phyloP scores from a whole-genome alignment of 2,113 vertebrate species.

The Clarias macrocephalus region DNA sequence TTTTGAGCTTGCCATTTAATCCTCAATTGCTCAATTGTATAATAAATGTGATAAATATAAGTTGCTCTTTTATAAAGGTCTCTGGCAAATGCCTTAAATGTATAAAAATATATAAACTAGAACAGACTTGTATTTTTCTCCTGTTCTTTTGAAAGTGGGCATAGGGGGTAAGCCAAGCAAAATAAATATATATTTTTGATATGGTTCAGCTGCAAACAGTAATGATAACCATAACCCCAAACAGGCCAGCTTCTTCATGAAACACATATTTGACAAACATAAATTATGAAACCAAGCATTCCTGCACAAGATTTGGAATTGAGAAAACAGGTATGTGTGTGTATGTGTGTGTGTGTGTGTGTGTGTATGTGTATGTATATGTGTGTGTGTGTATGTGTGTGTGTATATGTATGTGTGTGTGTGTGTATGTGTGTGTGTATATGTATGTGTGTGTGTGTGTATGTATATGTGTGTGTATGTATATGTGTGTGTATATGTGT shows the following conservation, averaged over 20 bases:
- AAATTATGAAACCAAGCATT: background rate
- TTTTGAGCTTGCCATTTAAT: background rate
- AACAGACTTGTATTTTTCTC: background rate
- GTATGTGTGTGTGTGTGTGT: too few species aligned
- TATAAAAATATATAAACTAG: background rate
- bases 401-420: too few species aligned
- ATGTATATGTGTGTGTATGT: too few species aligned
- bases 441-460: too few species aligned
- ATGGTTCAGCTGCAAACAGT: constrained; percentile 21
- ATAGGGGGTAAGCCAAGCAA: background rate
- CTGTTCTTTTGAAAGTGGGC: background rate
- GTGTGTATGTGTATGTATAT: too few species aligned
- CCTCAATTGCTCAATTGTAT: background rate
- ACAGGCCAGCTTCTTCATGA: background rate
- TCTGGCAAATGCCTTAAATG: background rate
- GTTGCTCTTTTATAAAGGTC: background rate
- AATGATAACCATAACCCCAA: constrained; percentile 14
- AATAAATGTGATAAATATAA: background rate
- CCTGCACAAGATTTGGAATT: background rate
- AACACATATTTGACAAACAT: background rate
- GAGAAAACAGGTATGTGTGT: background rate
- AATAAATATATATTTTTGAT: background rate
- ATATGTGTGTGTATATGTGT: too few species aligned
- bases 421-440: too few species aligned
- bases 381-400: too few species aligned